Conservation (phyloP, 1,140 invertebrate species). For the Papilio glaucus region DNA sequence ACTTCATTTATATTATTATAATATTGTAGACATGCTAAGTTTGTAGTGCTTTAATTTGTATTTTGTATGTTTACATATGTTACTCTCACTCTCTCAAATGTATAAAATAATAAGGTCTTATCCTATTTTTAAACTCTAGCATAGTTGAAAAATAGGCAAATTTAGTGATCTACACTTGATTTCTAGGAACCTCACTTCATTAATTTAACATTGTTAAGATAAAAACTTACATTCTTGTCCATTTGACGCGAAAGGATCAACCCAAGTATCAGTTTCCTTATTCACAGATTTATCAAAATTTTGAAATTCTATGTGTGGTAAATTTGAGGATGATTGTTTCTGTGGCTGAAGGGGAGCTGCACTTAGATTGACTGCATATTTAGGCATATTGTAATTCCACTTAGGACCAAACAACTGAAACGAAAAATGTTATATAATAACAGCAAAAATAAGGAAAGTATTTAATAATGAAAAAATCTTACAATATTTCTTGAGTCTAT, state of each 20-base stretch:
- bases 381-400: conserved; percentile 90
- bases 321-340: conserved; percentile 79
- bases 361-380: conserved; percentile 91
- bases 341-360: conserved; percentile 90
- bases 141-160: conserved; percentile 11
- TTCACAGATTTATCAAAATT: conserved; percentile 59
- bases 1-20: too few species aligned
- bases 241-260: conserved; percentile 69
- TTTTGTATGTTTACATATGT: not conserved
- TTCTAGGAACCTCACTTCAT: not conserved
- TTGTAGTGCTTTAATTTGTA: too few species aligned
- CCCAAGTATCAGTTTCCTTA: conserved; percentile 58
- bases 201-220: conserved; percentile 30
- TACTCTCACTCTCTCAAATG: not conserved
- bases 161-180: not conserved
- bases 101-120: not conserved
- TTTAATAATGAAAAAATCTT: conserved; percentile 77
- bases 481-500: conserved; percentile 93
- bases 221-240: conserved; percentile 79
- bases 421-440: conserved; percentile 28
- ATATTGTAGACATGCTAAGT: too few species aligned
- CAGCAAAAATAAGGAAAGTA: conserved; percentile 27
- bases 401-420: conserved; percentile 90
- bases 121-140: not conserved
- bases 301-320: conserved; percentile 42